Evolutionary conservation across 1,140 invertebrate genomes (phyloP), one percentile per base, ranked within the genome.

Genomic region (Drosophila chauvacae): DNA sequence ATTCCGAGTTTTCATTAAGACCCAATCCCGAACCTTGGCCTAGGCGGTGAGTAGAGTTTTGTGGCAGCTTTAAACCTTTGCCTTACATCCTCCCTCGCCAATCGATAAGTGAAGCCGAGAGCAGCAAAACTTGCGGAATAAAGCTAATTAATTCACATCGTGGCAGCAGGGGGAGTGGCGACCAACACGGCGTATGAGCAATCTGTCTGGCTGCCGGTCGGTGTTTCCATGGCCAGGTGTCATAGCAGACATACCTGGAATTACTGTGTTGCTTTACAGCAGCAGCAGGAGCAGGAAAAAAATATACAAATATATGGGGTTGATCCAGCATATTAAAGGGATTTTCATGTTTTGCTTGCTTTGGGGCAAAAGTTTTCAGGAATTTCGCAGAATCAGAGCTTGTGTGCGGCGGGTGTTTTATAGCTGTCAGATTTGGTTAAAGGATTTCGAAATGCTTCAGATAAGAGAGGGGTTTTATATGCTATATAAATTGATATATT

Each of bases 71-170:
- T 80, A 83, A 88, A 71, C 35, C 35, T 56, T 26, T 39, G 39
- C 35, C 35, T 23, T 35, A 48, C 45, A 53, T 51, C 18, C 7
- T 16, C 18, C 35, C 45, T 14, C 14, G 23, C 48, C 71, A 66
- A 83, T 83, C 80, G 64, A 83, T 76, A 56, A 70, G 64, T 35
- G 50, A 69, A 77, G 76, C 61, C 78, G 62, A 69, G 59, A 65
- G 63, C 61, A 66, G 51, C 45, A 37, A 44, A 78, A 63, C 68
- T 81, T 72, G 72, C 28, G 50, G 65, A 75, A 71, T 78, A 87
- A 79, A 87, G 80, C 70, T 86, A 86, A 86, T 86, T 82, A 87
- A 87, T 79, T 86, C 44, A 35, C 58, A 57, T 59, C n/a, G 39
- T 37, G 69, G 35, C 50, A 23, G 35, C 41, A 13, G 39, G 20